Evolutionary conservation across 2,113 vertebrate species (phyloP).

Genomic region (Turdus rufiventris): DNA sequence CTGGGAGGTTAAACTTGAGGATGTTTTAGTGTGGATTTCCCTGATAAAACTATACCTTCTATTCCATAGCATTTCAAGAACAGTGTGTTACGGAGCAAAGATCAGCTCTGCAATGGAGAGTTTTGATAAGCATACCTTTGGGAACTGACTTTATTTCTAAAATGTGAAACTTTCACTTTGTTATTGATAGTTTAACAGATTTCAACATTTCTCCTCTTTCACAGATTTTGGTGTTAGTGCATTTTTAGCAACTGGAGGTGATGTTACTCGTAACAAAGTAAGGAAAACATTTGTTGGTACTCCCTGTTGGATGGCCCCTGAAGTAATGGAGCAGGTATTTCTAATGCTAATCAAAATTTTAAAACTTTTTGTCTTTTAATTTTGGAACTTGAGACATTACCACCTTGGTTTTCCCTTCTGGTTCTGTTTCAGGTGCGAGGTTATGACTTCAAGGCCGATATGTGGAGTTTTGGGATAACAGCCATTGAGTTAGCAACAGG

Average conservation of each 20-base stretch:
- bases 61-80: background rate
- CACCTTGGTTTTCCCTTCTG: background rate
- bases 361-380: background rate
- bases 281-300: conserved; percentile 98
- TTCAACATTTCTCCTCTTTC: background rate
- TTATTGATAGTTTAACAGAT: background rate
- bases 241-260: conserved; percentile 93
- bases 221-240: conserved; percentile 98
- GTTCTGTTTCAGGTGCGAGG: conserved; percentile 86
- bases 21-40: background rate
- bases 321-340: conserved; percentile 98
- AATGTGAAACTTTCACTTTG: background rate
- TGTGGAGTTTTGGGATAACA: conserved; percentile 99
- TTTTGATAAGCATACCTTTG: background rate
- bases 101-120: background rate
- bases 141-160: background rate
- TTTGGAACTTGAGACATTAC: background rate
- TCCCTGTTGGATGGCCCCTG: conserved; percentile 99
- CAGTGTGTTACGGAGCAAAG: background rate
- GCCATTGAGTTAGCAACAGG: conserved; percentile 96
- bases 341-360: background rate
- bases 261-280: conserved; percentile 97
- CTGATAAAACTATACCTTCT: background rate
- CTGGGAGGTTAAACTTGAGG: background rate
- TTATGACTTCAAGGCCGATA: conserved; percentile 99